These are phyloP conservation scores for Corythornis cristatus DNA, from an alignment of 2,113 vertebrate species.

Conservation along the genomic window DNA sequence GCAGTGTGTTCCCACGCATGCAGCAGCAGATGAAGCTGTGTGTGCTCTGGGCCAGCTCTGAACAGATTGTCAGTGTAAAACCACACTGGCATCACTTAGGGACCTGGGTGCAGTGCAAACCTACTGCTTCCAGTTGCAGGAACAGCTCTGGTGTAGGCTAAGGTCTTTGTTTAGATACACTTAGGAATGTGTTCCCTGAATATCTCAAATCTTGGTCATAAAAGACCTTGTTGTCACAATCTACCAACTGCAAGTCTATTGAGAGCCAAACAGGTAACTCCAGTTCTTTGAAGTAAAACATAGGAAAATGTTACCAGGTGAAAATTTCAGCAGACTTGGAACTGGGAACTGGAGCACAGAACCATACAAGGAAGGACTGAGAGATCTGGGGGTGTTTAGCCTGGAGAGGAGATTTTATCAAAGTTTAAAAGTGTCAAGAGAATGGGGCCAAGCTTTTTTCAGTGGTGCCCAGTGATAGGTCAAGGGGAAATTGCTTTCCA, in stretches of 20 bases:
- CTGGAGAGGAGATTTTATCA: too few relatives aligned
- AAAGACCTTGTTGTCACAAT: background rate
- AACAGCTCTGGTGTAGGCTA: background rate
- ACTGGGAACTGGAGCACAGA: background rate
- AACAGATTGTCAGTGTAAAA: background rate
- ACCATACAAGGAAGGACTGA: too few relatives aligned
- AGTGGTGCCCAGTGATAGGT: too few relatives aligned
- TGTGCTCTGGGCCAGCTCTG: background rate
- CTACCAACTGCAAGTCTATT: background rate
- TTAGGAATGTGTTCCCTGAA: background rate
- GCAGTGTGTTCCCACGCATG: background rate
- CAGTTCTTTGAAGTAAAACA: background rate
- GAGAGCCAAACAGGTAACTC: background rate
- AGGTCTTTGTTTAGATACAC: background rate
- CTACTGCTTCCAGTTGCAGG: background rate
- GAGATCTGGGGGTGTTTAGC: too few relatives aligned
- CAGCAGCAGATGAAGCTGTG: background rate
- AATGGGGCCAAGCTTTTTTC: too few relatives aligned
- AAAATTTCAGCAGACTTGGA: background rate
- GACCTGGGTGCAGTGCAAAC: background rate
- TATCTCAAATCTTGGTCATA: background rate
- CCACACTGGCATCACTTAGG: background rate
- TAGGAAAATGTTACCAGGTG: background rate
- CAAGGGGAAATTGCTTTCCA: too few relatives aligned
- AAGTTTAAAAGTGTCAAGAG: too few relatives aligned